Base-by-base conservation (phyloP, 2,113 vertebrate species). In the Thinocorus orbignyianus region DNA sequence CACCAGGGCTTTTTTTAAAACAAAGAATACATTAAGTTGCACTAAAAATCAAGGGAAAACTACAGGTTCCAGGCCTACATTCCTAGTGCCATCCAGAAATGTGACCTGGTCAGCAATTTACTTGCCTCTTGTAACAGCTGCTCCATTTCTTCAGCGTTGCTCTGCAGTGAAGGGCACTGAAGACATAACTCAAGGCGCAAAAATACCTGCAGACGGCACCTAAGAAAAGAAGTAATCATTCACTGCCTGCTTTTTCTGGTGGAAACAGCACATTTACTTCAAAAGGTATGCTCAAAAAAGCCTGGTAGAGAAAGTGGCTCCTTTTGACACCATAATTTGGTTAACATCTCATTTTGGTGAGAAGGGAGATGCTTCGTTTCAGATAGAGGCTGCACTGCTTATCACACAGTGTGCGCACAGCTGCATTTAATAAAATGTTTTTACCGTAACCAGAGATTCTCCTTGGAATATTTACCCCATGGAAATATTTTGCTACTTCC, bases 171-270 rank as follows among this genome's bases (percentile, higher is more conserved):
- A 46, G 98, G 97, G 74, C 97, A 98, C 89, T 98, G 98, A 66
- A 97, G 96, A 91, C 98, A 99, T 81, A 99, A 76, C 97, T 99
- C 99, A 79, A 99, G 94, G 86, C 98, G 98, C 52, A 99, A 91
- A 90, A 99, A 93, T 3, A 98, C 98, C 94, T 99, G 99, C 25
- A 99, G 97, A 93, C 98, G 98, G 91, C 99, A 99, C 96, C 99
- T 99, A 64, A 66, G 86, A 33, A 93, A 84, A 89, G 68, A 94
- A 58, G 51, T 9, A 22, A 78, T 92, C 55, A 82, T 49, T 80
- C 79, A 74, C 12, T 61, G 33, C 52, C 8, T 46, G 46, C 8
- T 46, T 54, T 31, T 62, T 26, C 17, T 62, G 65, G 22, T 60
- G n/a, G 68, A 61, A 92, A 73, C 20, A 71, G 64, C 46, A 28